A percentile compares a stretch with the other conserved stretches of the same genome.
phyloP scores from a whole-genome alignment of 2,113 vertebrate genomes.

The Bungarus multicinctus region DNA sequence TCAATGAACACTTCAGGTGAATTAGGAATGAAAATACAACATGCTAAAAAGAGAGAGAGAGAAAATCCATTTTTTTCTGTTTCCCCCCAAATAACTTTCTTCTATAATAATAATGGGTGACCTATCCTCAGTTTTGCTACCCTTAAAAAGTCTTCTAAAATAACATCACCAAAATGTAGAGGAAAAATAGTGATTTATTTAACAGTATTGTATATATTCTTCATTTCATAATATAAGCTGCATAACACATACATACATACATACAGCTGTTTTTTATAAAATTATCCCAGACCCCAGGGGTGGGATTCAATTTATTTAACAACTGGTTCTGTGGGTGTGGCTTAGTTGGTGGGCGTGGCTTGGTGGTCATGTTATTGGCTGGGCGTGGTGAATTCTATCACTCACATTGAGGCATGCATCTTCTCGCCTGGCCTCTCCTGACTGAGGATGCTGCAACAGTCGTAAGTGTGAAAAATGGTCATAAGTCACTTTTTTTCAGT shows the following conservation, averaged over 20 bases:
- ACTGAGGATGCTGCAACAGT: too few species aligned
- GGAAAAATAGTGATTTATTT: background rate
- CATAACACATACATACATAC: background rate
- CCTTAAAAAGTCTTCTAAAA: background rate
- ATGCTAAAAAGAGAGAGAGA: background rate
- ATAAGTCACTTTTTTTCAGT: too few species aligned
- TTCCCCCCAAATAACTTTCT: background rate
- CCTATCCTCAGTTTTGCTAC: background rate
- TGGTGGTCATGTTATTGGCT: too few species aligned
- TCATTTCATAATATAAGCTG: background rate
- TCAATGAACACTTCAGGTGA: background rate
- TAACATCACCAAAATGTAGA: background rate
- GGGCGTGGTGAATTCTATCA: too few species aligned
- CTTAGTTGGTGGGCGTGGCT: too few species aligned
- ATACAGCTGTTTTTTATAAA: too few species aligned
- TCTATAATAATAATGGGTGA: background rate
- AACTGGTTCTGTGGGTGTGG: too few species aligned
- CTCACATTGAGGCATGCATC: too few species aligned
- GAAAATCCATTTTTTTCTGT: background rate
- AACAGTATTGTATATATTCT: background rate
- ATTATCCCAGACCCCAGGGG: too few species aligned
- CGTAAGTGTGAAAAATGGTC: too few species aligned
- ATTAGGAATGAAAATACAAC: background rate
- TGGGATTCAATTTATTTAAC: too few species aligned
- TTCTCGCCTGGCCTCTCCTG: too few species aligned